Base-by-base conservation (phyloP, 2,797 vertebrate species). In the Spheniscus humboldti region DNA sequence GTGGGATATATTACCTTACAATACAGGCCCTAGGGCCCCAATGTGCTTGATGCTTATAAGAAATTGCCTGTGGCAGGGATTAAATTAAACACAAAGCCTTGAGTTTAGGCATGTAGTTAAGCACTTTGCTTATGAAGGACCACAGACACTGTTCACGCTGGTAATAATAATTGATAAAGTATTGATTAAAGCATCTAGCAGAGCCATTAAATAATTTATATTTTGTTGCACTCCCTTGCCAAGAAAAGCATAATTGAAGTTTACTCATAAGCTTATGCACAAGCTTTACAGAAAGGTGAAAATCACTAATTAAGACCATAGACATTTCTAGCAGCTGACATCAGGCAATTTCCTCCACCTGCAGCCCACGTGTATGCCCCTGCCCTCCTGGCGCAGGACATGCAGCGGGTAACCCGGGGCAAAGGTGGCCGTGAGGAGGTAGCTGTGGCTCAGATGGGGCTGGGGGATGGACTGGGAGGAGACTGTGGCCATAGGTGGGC, bases 341-440 rank as follows among this genome's bases (percentile, higher is more conserved):
- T 2, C 15, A n/a, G 50, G 33, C 1, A 0, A 15, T 67, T 89
- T 81, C 30, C 25, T 86, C 11, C 37, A 20, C 6, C 28, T 66
- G 13, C 47, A 69, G 2, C 5, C 35, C 27, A 7, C 1, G 13
- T 13, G 5, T 35, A 11, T 9, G 3, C 2, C 15, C 5, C 14
- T 66, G 13, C 18, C 48, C 15, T 45, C 22, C 20, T 2, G 2
- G 23, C 2, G 8, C 48, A 47, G 39, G 48, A 37, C 7, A 12
- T 28, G 20, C 37, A 52, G 41, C 4, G 6, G 68, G 39, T 47
- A 28, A 56, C 55, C 4, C 1, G 2, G 14, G 23, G 10, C 9
- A 17, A 37, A 28, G 22, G 30, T 0, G 1, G 20, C 17, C 0
- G 0, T 14, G 9, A 68, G 31, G 37, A 68, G 25, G 18, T 5